phyloP scores from a whole-genome alignment of 2,797 vertebrate species.

The Danio albolineatus region DNA sequence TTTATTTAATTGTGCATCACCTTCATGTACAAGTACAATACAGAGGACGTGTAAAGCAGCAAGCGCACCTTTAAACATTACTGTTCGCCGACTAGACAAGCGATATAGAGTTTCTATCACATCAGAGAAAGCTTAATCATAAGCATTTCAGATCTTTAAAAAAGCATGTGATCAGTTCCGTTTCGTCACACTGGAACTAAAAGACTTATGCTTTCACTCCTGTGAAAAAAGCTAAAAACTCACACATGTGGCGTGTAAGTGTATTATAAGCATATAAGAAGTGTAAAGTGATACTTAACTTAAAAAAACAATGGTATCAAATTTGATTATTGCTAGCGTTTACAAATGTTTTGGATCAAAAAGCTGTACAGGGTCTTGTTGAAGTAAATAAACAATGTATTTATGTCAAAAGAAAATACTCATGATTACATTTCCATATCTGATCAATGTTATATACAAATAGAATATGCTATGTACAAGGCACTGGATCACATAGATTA shows the following conservation, averaged over 20 bases:
- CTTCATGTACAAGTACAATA: conserved; percentile 32
- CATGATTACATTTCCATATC: background rate
- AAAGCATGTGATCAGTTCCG: conserved; percentile 22
- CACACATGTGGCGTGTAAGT: conserved; percentile 18
- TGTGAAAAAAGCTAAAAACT: conserved; percentile 29
- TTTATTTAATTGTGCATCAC: conserved; percentile 38
- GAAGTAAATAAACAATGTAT: conserved; percentile 8
- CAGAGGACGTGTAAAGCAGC: conserved; percentile 42
- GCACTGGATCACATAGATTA: conserved; percentile 41
- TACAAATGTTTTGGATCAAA: conserved; percentile 21
- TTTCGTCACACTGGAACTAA: conserved; percentile 27
- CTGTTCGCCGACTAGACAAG: conserved; percentile 56
- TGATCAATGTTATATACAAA: conserved; percentile 43
- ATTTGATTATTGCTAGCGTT: conserved; percentile 23
- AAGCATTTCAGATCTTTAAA: conserved; percentile 56
- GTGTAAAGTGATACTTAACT: background rate
- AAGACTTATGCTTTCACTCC: conserved; percentile 11
- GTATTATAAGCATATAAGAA: background rate
- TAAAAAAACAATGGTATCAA: conserved; percentile 29
- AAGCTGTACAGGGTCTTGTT: conserved; percentile 35
- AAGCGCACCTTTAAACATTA: conserved; percentile 46
- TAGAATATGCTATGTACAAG: conserved; percentile 54
- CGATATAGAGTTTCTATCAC: conserved; percentile 63
- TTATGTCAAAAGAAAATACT: conserved; percentile 16
- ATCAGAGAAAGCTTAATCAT: conserved; percentile 18